Base-by-base conservation (phyloP, 64 coral and sea anemone species). In the Actinia equina region DNA sequence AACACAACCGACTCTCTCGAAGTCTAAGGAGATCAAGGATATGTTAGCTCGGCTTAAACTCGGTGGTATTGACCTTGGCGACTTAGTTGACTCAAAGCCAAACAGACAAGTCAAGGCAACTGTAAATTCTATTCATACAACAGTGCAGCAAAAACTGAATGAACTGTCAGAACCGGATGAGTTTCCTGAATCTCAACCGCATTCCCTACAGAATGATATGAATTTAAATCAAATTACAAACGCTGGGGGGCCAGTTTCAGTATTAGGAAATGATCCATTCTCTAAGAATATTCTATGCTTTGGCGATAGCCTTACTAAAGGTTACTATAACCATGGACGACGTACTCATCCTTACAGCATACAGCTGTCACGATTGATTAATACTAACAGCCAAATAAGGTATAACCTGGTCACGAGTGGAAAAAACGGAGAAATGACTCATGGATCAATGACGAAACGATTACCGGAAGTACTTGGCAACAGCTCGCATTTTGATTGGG, bases 401-500 rank as follows among this genome's bases (percentile, higher is more conserved):
- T 99, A 95, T 62, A 71, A 90, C 43, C 61, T 99, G 25, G 86
- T 86, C 44, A 95, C 88, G 17, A 95, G 93, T 26, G 97, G 97
- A 0, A 92, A 93, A 44, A 90, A 88, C 58, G 85, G 93, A 11
- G 97, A 99, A 58, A 99, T 99, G 97, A 91, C 91, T 16, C 97
- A 99, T 84, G 97, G 93, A 3, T 95, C 93, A 49, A 99, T 99
- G 97, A 93, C 83, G 18, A 92, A 88, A 59, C 82, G 97, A 17
- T 85, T 99, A 58, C 97, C 97, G 15, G 83, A 95, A 90, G 91
- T 99, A 53, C 74, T 99, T 6, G 91, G 91, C 46, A 92, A 95
- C 85, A 95, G 85, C 86, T 91, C 97, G 30, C 91, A 84, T 79
- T 95, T 95, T 89, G 97, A 99, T 87, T 99, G 97, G 97, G 91